These are phyloP conservation scores for Apamea epomidion DNA, from an alignment of 2,888 invertebrate genomes.

Conservation along the genomic window DNA sequence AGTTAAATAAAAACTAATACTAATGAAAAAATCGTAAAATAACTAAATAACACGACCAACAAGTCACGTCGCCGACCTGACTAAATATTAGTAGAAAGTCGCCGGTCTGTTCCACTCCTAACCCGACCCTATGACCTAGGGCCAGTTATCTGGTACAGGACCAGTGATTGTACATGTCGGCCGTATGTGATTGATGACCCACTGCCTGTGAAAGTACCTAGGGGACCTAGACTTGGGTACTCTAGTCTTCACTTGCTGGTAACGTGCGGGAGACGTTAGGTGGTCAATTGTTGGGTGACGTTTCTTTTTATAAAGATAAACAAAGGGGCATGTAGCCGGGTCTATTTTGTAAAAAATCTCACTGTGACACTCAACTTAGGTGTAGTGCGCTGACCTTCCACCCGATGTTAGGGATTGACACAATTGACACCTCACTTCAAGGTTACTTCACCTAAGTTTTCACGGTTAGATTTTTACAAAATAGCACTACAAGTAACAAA, in stretches of 20 bases:
- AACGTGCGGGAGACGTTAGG: not conserved
- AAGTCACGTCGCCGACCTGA: not conserved
- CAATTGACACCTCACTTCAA: too few species aligned
- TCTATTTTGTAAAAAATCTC: too few species aligned
- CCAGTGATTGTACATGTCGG: conserved; percentile 56
- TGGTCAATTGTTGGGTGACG: not conserved
- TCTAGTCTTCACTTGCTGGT: not conserved
- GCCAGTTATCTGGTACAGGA: conserved; percentile 53
- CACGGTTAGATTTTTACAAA: too few species aligned
- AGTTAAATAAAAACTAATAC: too few species aligned
- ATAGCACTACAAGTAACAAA: too few species aligned
- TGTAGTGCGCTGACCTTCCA: too few species aligned
- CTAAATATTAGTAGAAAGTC: conserved; percentile 30
- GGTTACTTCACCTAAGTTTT: too few species aligned
- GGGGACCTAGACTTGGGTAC: not conserved
- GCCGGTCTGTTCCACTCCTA: conserved; percentile 5
- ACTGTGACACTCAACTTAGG: too few species aligned
- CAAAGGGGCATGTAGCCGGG: too few species aligned
- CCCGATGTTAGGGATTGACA: too few species aligned
- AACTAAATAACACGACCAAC: not conserved
- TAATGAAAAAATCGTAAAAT: not conserved
- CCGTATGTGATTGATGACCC: conserved; percentile 61
- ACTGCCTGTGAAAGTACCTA: conserved; percentile 55
- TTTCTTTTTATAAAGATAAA: not conserved
- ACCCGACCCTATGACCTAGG: conserved; percentile 50